Percentiles rank a stretch among this genome's conserved stretches.
Conservation (phyloP, 2,797 vertebrate genomes). For the Eospalax fontanierii region DNA sequence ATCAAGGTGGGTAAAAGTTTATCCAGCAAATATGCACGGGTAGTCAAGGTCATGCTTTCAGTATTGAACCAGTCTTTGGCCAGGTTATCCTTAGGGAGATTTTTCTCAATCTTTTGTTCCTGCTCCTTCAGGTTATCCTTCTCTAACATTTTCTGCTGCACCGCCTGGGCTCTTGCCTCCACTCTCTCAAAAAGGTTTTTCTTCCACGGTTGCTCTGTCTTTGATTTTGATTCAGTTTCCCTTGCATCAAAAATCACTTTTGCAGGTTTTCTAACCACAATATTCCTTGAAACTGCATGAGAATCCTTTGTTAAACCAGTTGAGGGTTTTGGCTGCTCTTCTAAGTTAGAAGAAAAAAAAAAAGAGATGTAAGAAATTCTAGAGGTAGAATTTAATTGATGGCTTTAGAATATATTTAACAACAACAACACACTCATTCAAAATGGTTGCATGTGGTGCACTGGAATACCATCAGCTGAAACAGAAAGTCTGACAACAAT, state of each 20-base stretch:
- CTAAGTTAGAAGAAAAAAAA: conserved; percentile 47
- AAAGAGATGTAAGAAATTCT: conserved; percentile 58
- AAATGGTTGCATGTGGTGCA: neutral
- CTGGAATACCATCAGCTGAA: conserved; percentile 37
- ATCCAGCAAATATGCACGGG: conserved; percentile 89
- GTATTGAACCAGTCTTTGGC: conserved; percentile 88
- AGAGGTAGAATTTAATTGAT: conserved; percentile 62
- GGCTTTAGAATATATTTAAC: conserved; percentile 49
- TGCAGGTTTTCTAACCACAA: conserved; percentile 51
- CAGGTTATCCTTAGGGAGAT: conserved; percentile 84
- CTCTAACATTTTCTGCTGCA: conserved; percentile 86
- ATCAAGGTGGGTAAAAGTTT: conserved; percentile 90
- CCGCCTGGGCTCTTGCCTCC: conserved; percentile 86
- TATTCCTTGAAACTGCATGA: neutral
- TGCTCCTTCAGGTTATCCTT: conserved; percentile 73
- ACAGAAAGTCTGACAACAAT: conserved; percentile 53
- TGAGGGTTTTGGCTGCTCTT: neutral
- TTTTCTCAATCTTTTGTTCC: conserved; percentile 82
- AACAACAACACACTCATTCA: conserved; percentile 17
- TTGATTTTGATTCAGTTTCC: conserved; percentile 23
- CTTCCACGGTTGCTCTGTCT: conserved; percentile 81
- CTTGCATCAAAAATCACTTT: neutral
- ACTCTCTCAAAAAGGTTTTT: conserved; percentile 85
- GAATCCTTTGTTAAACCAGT: neutral
- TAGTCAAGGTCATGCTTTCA: conserved; percentile 82